Evolutionary conservation across 2,113 vertebrate genomes (phyloP), one percentile per base, ranked within the genome.

Genomic region (Chamaea fasciata): DNA sequence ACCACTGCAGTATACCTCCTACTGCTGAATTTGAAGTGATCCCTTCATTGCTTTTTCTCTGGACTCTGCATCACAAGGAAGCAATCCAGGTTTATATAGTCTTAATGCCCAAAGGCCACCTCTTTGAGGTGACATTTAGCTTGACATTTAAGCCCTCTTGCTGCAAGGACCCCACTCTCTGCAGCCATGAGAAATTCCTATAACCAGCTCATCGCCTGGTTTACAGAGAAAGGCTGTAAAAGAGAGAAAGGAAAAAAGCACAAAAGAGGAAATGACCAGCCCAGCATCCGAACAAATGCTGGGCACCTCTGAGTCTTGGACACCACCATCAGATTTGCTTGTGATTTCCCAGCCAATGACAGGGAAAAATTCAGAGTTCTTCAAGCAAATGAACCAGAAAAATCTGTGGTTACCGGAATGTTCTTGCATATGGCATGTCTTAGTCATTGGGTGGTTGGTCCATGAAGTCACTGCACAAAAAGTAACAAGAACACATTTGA

Each of bases 201-300:
- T 26, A 64, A 21, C 18, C 42, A 44, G 8, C 30, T 76, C 74
- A 27, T 37, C 1, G 3, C 19, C 28, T 27, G 47, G 50, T 4
- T n/a, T n/a, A n/a, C n/a, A 73, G 49, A 27, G 8, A 60, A 63
- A 60, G 17, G 44, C 55, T 69, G n/a, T 41, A 81, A 46, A 92
- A 56, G 15, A 68, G 31, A 74, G 47, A 33, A 78, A 87, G 35
- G 6, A 84, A 68, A 84, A 68, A 92, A 47, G 3, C 21, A 59
- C 2, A 69, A 21, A 35, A 33, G 52, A 44, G 8, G 60, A 84
- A 84, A 68, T 16, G 57, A 23, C 65, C 50, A 83, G 49, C 16
- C 44, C 10, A 27, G 31, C 16, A 20, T 15, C 55, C 0, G 0
- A 74, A 73, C 16, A 63, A 70, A 49, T 44, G 46, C 10, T 53